Evolutionary conservation across 2,888 invertebrate genomes (phyloP).

Genomic region (Hirtodrosophila trivittata): DNA sequence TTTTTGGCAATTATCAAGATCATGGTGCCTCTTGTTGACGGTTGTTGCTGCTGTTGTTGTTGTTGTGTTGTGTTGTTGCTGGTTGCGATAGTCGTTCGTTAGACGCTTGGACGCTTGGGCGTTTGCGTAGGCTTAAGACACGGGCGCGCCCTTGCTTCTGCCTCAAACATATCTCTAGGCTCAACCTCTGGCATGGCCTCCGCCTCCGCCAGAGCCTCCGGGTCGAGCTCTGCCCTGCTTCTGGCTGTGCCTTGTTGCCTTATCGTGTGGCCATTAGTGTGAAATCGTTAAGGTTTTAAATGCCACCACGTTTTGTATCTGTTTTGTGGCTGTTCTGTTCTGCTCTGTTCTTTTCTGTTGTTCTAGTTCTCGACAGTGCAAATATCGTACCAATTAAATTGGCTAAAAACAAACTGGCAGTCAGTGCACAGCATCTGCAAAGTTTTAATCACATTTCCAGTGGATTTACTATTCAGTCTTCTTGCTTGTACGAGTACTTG

Average conservation of each 20-base stretch:
- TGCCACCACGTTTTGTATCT: constrained; percentile 71
- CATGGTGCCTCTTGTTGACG: constrained; percentile 63
- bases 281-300: constrained; percentile 76
- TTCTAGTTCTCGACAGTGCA: constrained; percentile 48
- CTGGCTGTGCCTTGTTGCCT: constrained; percentile 26
- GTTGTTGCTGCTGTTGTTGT: constrained; percentile 37
- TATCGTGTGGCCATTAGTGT: constrained; percentile 75
- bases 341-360: constrained; percentile 27
- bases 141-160: constrained; percentile 32
- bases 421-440: constrained; percentile 36
- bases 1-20: constrained; percentile 76
- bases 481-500: constrained; percentile 4
- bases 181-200: background rate
- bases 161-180: background rate
- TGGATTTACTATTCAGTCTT: constrained; percentile 8
- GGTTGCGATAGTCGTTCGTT: constrained; percentile 66
- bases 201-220: background rate
- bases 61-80: constrained; percentile 11
- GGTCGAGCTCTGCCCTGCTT: constrained; percentile 2
- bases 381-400: constrained; percentile 74
- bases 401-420: constrained; percentile 40
- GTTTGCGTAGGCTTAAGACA: constrained; percentile 58
- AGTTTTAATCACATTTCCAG: constrained; percentile 60
- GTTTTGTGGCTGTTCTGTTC: constrained; percentile 20
- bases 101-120: constrained; percentile 50